Evolutionary conservation across 2,113 vertebrate genomes (phyloP).

Genomic region (Choloepus hoffmanni): DNA sequence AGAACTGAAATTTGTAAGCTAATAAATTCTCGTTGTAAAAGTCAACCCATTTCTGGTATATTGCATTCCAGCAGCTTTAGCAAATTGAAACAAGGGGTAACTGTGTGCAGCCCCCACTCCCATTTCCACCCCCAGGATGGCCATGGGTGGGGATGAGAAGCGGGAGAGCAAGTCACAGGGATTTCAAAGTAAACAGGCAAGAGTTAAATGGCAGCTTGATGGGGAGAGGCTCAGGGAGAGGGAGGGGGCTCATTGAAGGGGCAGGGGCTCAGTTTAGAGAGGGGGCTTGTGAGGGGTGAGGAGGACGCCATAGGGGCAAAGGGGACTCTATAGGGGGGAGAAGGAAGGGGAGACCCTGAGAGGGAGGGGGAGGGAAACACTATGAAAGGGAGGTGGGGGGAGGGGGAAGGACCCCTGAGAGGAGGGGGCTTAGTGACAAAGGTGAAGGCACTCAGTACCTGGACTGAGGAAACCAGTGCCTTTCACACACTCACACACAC

Average conservation of each 20-base stretch:
- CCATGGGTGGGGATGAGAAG: not conserved
- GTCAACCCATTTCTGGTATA: too few relatives aligned
- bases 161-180: not conserved
- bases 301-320: too few relatives aligned
- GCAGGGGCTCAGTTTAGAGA: not conserved
- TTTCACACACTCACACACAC: not conserved
- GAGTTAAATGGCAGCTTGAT: not conserved
- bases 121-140: not conserved
- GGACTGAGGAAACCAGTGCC: not conserved
- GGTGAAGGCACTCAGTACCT: not conserved
- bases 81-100: too few relatives aligned
- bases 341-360: not conserved
- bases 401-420: not conserved
- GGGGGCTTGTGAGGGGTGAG: not conserved
- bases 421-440: not conserved
- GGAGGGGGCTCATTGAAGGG: not conserved
- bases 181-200: not conserved
- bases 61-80: too few relatives aligned
- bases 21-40: too few relatives aligned
- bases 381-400: not conserved
- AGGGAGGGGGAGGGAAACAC: not conserved
- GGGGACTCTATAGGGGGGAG: not conserved
- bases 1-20: too few relatives aligned
- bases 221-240: not conserved
- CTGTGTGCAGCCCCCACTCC: too few relatives aligned